A percentile compares a stretch with the other conserved stretches of the same genome.
phyloP scores from a whole-genome alignment of 2,113 vertebrate genomes.

The Podiceps cristatus region DNA sequence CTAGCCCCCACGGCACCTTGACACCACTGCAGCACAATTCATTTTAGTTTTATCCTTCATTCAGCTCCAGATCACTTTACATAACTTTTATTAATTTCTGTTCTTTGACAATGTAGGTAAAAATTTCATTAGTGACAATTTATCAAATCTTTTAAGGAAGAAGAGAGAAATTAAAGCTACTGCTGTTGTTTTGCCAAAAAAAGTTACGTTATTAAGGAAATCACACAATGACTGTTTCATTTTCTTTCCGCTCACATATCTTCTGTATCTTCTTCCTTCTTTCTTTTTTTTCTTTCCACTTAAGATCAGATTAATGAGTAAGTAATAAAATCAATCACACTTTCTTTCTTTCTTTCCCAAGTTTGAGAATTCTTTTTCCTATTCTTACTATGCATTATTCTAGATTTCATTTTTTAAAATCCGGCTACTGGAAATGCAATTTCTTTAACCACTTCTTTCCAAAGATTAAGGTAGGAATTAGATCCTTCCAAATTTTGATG shows the following conservation, averaged over 20 bases:
- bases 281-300: not conserved
- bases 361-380: not conserved
- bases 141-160: not conserved
- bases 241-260: not conserved
- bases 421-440: not conserved
- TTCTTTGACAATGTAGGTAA: not conserved
- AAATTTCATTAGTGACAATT: not conserved
- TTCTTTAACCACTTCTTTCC: not conserved
- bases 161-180: not conserved
- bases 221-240: rapidly evolving
- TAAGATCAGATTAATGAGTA: not conserved
- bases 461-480: not conserved
- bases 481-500: not conserved
- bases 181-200: not conserved
- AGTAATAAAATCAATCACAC: not conserved
- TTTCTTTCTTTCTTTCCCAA: not conserved
- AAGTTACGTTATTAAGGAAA: not conserved
- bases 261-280: not conserved
- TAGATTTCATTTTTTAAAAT: not conserved
- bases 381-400: not conserved
- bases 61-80: not conserved
- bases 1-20: rapidly evolving
- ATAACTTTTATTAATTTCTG: not conserved
- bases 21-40: not conserved
- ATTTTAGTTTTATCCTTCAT: not conserved